Base-by-base conservation (phyloP, 2,888 invertebrate species). In the Fissipunctia ypsillon region DNA sequence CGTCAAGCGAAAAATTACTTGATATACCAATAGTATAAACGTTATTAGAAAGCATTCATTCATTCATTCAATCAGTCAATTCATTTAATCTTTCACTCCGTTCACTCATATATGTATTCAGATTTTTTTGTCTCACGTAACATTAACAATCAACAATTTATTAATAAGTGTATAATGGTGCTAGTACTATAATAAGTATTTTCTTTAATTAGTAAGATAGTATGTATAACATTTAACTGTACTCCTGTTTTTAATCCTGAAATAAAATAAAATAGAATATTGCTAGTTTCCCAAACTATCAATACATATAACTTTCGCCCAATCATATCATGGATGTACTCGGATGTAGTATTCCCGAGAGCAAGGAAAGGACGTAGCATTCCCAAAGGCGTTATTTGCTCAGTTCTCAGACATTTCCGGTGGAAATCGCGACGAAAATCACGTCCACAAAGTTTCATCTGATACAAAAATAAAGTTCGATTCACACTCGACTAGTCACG, bases 381-480 rank as follows among this genome's bases (percentile, higher is more conserved):
- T 63, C 35, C 31, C 35, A 56, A 71, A 41, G 9, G 41, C 35
- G 25, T 77, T 67, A 50, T 45, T 64, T 52, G 5, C 43, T 65
- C 43, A 61, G 43, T 22, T 57, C 50, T 28, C 41, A 35, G 28
- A 25, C 0, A 60, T 79, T 79, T 73, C 60, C 50, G 48, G 1
- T 22, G 22, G 43, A 80, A 60, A 35, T 50, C 25, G 22, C 43
- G 25, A 56, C 22, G 19, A 57, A 50, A 61, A 38, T 65, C 43
- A 54, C 35, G 28, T 65, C 28, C 22, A 19, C n/a, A 50, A 60
- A 64, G 22, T 75, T 54, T 28, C 4, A 22, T 60, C 6, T 2
- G 19, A 69, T 76, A 52, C 48, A 66, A 50, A 66, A 69, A 81
- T 76, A 76, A 76, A 76, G 43, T 68, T 76, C 66, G 68, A 78